Evolutionary conservation across 1,140 invertebrate genomes (phyloP).

Genomic region (Armadillidium nasatum): DNA sequence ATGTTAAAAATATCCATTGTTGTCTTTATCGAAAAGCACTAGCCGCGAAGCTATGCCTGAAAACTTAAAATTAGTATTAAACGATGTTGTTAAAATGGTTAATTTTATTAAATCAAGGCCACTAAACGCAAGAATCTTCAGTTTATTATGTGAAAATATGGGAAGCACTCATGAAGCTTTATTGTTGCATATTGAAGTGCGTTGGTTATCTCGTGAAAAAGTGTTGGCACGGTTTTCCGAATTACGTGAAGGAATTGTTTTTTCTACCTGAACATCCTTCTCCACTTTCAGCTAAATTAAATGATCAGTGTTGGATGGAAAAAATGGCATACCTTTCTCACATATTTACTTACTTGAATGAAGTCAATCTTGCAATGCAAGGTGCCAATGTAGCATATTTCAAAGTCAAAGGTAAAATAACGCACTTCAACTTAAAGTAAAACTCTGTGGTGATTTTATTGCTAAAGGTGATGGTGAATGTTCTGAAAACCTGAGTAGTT

Average conservation of each 20-base stretch:
- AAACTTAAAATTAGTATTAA: neutral
- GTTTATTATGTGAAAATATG: constrained; percentile 47
- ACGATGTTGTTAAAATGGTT: neutral
- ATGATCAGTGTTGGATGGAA: too few species aligned
- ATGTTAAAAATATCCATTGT: neutral
- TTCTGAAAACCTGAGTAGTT: too few species aligned
- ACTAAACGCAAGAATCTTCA: constrained; percentile 47
- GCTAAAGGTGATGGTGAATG: too few species aligned
- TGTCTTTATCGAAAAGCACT: neutral
- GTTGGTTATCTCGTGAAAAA: constrained; percentile 49
- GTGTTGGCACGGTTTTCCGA: constrained; percentile 48
- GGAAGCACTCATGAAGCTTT: constrained; percentile 45
- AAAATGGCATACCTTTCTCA: too few species aligned
- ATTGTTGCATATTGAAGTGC: constrained; percentile 47
- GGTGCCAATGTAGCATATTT: too few species aligned
- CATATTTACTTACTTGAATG: too few species aligned
- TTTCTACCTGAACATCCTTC: neutral
- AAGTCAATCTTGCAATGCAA: too few species aligned
- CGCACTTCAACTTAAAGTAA: too few species aligned
- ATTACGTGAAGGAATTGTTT: constrained; percentile 34
- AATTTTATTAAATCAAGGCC: constrained; percentile 19
- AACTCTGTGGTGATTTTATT: too few species aligned
- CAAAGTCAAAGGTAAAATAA: too few species aligned
- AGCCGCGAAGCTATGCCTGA: neutral
- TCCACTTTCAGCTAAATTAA: too few species aligned